Evolutionary conservation across 37 sponge, comb jelly and placozoan species (phyloP), one percentile per base, ranked within the genome.

Genomic region (Petrosia ficiformis): DNA sequence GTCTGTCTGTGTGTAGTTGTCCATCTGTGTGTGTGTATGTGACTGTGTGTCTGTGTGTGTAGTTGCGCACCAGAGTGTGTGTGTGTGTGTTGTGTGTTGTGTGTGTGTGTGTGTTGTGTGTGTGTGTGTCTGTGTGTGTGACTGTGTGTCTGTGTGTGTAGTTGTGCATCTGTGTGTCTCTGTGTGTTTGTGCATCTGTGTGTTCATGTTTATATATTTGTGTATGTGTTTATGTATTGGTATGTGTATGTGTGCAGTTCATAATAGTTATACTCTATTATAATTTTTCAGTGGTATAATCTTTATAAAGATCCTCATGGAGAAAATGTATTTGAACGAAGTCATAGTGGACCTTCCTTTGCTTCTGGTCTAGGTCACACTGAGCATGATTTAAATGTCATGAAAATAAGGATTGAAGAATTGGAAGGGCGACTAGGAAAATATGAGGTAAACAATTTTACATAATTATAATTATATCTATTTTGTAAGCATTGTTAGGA

Each of bases 231-330:
- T 69, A 21, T 14, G 36, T 28, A 22, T 14, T 30, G 39, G n/a
- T 30, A 35, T 35, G 71, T 36, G 40, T 28, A 36, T 36, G 41
- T 10, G 36, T 24, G 40, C 8, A 21, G 28, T 40, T 6, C 40
- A 29, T 42, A 44, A 19, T 43, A 44, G 8, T 21, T 4, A 44
- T 61, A 42, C 56, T n/a, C 35, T 37, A 8, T 52, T 4, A 33
- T 21, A 24, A 57, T 44, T 42, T 48, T 31, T 3, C 65, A 85
- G 85, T 72, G 76, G 79, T 71, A 76, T 39, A 78, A 56, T 5
- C 67, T 85, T 8, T 78, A 78, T 57, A 78, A 73, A 60, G 85
- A 85, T 32, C 85, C 85, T 10, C 60, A 78, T 32, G 85, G 85
- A 58, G 79, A 85, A 44, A 72, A 78, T 24, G 73, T 85, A 39